Evolutionary conservation across 2,113 vertebrate genomes (phyloP).

Genomic region (Hystrix brachyura): DNA sequence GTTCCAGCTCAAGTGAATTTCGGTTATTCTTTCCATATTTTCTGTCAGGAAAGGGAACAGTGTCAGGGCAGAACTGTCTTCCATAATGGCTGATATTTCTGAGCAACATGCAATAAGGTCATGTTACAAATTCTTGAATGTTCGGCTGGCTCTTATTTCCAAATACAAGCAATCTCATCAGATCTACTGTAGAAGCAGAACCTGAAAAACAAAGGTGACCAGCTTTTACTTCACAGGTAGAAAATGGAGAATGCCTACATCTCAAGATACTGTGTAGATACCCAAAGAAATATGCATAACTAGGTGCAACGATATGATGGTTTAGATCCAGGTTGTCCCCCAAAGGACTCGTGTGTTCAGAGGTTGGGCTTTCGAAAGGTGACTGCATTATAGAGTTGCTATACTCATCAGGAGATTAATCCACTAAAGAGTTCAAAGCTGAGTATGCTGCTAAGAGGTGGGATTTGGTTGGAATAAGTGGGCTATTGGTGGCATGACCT

Average conservation of each 20-base stretch:
- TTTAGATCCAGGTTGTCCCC: background rate
- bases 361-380: background rate
- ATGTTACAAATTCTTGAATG: background rate
- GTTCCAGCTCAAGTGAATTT: background rate
- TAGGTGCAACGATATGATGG: background rate
- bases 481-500: background rate
- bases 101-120: background rate
- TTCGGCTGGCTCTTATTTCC: background rate
- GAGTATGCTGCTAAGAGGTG: background rate
- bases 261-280: background rate
- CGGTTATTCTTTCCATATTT: background rate
- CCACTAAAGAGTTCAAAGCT: background rate
- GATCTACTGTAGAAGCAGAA: background rate
- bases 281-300: background rate
- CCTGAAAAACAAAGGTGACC: slow-evolving; percentile 55
- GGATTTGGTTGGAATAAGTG: background rate
- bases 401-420: background rate
- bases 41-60: background rate
- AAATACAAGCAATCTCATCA: background rate
- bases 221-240: background rate
- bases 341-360: background rate
- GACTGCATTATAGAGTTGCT: background rate
- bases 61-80: background rate
- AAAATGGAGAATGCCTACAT: background rate
- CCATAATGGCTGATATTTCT: background rate